Percentiles rank a stretch among this genome's conserved stretches.
phyloP scores from a whole-genome alignment of 2,797 vertebrate species.

The Tapirus indicus region DNA sequence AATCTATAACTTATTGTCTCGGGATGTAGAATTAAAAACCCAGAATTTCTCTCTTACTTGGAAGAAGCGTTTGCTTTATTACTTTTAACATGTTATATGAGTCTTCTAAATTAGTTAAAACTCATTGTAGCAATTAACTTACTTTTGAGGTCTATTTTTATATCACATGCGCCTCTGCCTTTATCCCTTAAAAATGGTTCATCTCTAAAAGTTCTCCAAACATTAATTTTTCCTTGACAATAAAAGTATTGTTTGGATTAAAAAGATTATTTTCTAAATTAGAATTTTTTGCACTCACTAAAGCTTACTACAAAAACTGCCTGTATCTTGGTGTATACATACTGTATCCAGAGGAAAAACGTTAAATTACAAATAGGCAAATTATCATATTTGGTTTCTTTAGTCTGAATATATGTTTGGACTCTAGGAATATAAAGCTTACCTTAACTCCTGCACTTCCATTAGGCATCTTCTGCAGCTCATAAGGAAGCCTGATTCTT shows the following conservation, averaged over 20 bases:
- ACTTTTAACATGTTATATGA: neutral
- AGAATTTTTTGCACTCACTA: constrained; percentile 19
- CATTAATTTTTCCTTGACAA: constrained; percentile 22
- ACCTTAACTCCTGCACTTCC: constrained; percentile 96
- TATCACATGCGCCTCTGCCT: neutral
- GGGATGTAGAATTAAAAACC: constrained; percentile 32
- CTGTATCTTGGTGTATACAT: neutral
- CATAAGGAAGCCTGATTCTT: constrained; percentile 94
- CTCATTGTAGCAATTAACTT: neutral
- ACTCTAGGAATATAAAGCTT: constrained; percentile 55
- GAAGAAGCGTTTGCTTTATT: constrained; percentile 37
- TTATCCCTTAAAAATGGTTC: neutral
- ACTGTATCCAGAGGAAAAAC: neutral
- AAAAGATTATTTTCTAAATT: neutral
- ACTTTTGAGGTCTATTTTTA: neutral
- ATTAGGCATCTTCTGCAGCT: constrained; percentile 94
- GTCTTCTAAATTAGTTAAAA: constrained; percentile 10
- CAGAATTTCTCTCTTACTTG: constrained; percentile 17
- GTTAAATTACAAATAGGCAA: neutral
- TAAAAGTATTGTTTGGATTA: neutral
- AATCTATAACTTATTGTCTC: neutral
- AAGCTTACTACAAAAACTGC: constrained; percentile 18
- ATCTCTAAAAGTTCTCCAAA: neutral
- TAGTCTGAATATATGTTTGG: neutral
- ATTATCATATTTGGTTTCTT: neutral